phyloP scores from a whole-genome alignment of 2,113 vertebrate species.

The Oostethus manadensis region DNA sequence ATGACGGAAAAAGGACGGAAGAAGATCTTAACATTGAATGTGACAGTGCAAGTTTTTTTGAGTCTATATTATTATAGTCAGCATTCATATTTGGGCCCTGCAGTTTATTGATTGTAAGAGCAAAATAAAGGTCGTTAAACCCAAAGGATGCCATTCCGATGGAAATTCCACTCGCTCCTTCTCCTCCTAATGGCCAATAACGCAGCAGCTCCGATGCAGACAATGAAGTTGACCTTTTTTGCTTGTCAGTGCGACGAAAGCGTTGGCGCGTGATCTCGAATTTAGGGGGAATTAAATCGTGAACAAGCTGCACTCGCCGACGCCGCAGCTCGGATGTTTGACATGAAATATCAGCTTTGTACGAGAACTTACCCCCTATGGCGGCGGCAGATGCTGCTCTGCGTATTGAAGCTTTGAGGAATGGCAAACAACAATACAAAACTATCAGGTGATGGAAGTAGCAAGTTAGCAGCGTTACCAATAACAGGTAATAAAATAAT shows the following conservation, averaged over 20 bases:
- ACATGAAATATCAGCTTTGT: not conserved
- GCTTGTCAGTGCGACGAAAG: not conserved
- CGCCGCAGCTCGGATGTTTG: too few relatives aligned
- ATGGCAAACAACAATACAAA: too few relatives aligned
- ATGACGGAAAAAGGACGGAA: constrained; percentile 20
- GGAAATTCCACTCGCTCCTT: not conserved
- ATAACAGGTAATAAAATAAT: too few relatives aligned
- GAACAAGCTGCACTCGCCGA: not conserved
- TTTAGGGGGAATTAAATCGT: not conserved
- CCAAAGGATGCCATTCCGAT: not conserved
- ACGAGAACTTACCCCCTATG: not conserved
- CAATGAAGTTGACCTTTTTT: not conserved
- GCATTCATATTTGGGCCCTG: too few relatives aligned
- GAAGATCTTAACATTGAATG: constrained; percentile 17
- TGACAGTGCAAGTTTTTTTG: constrained; percentile 14
- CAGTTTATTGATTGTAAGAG: not conserved
- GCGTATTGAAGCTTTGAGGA: not conserved
- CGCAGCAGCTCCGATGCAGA: not conserved
- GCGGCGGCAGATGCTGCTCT: not conserved
- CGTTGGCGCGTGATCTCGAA: not conserved
- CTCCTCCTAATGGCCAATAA: not conserved
- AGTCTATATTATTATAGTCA: not conserved
- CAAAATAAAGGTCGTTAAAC: not conserved
- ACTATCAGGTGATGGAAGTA: too few relatives aligned
- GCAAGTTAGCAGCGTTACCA: too few relatives aligned